phyloP scores from a whole-genome alignment of 2,797 vertebrate species.

The Gymnoscopelus braueri region DNA sequence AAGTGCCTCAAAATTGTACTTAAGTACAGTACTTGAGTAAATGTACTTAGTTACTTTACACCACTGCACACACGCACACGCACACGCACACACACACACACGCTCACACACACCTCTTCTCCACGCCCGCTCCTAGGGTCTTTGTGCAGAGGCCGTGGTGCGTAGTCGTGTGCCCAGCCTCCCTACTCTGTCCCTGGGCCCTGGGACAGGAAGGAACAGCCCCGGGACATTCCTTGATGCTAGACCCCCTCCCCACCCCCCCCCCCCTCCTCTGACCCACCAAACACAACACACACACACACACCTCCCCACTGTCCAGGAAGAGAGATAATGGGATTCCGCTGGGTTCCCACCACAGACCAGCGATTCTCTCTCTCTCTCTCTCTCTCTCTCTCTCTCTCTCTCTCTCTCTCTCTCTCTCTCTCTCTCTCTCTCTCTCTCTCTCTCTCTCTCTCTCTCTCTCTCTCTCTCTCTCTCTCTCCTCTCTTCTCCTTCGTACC shows the following conservation, averaged over 20 bases:
- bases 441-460: too few relatives aligned
- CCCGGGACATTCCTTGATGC: slow-evolving; percentile 93
- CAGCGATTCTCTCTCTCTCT: background rate
- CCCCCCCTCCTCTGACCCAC: slow-evolving; percentile 25
- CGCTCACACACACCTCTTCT: slow-evolving; percentile 40
- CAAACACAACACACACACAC: slow-evolving; percentile 30
- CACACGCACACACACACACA: slow-evolving; percentile 31
- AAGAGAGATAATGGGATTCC: slow-evolving; percentile 71
- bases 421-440: too few relatives aligned
- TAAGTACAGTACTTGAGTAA: too few relatives aligned
- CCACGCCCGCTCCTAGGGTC: slow-evolving; percentile 68
- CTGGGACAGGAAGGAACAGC: slow-evolving; percentile 81
- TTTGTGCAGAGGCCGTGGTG: slow-evolving; percentile 89
- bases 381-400: too few relatives aligned
- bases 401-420: too few relatives aligned
- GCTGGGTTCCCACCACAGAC: slow-evolving; percentile 58
- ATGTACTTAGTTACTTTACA: too few relatives aligned
- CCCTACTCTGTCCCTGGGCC: slow-evolving; percentile 68
- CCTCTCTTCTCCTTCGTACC: too few relatives aligned
- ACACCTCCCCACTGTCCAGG: slow-evolving; percentile 54
- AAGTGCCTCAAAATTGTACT: too few relatives aligned
- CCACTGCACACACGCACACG: slow-evolving; percentile 63
- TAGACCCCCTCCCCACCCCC: slow-evolving; percentile 71
- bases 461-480: too few relatives aligned
- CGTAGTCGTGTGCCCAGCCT: slow-evolving; percentile 83